Evolutionary conservation across 1,140 invertebrate genomes (phyloP), one percentile per base, ranked within the genome.

Genomic region (Chionoecetes opilio): DNA sequence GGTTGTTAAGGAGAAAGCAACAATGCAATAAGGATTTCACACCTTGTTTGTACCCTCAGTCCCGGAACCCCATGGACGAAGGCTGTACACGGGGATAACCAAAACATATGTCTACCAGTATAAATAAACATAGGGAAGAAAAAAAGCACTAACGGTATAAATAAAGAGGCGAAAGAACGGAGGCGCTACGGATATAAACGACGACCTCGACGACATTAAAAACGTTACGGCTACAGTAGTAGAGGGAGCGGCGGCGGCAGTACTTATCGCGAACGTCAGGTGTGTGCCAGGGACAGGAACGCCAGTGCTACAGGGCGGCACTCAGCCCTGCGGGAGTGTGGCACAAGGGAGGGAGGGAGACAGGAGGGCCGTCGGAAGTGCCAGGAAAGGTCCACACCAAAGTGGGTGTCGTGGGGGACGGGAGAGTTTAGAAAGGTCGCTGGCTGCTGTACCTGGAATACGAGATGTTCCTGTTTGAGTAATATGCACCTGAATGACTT

Each of bases 141-240:
- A 75, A 75, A 75, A 75, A 75, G 63, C 63, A 75, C 63, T 75
- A 75, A 6, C 63, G n/a, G 63, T 75, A 75, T 75, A 75, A 75
- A 75, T 75, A n/a, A 75, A 75, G n/a, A 75, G 21, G 63, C 63
- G 63, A 75, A 75, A 75, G 63, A 75, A 75, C 63, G 63, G 63
- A 75, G 63, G 63, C 63, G 63, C 63, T 75, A 75, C 63, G 63
- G 63, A 75, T 75, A 75, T 75, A 75, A 75, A 75, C 63, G 63
- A 75, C 21, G n/a, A 75, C 63, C 63, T 75, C 63, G n/a, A 75
- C 63, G 63, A 75, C 63, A 75, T 75, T 75, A 75, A 75, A 75
- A 75, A 75, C 63, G 63, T 75, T 75, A 75, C 63, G 63, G 63
- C 63, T 75, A 75, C 63, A 75, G 63, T 75, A 75, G 63, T 75